phyloP scores from a whole-genome alignment of 2,113 vertebrate genomes.

The Petaurus breviceps region DNA sequence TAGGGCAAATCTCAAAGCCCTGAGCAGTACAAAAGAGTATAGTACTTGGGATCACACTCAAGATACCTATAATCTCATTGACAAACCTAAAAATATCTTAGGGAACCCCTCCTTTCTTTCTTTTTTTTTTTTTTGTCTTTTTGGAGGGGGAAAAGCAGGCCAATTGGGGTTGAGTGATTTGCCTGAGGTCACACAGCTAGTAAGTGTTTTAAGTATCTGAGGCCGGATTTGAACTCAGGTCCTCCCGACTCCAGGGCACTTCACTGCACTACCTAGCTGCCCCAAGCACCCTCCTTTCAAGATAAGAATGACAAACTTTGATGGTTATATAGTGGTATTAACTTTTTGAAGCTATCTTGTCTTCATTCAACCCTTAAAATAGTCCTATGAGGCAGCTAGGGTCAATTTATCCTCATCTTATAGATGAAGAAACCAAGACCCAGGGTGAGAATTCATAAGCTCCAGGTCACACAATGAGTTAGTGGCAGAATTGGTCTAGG shows the following conservation, averaged over 20 bases:
- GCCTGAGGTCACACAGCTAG: too few species aligned
- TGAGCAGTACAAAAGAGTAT: not conserved
- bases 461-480: not conserved
- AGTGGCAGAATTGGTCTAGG: not conserved
- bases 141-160: too few species aligned
- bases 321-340: too few species aligned
- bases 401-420: not conserved
- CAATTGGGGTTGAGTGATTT: too few species aligned
- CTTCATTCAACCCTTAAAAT: not conserved
- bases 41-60: not conserved
- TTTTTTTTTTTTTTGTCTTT: too few species aligned
- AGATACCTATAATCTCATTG: not conserved
- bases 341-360: not conserved
- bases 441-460: not conserved
- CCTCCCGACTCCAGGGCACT: too few species aligned
- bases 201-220: too few species aligned
- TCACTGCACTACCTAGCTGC: too few species aligned
- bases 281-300: not conserved
- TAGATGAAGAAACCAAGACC: not conserved
- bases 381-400: not conserved
- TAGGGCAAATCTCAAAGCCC: not conserved
- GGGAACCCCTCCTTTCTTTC: not conserved
- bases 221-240: too few species aligned
- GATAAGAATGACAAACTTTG: not conserved
- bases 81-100: not conserved